Evolutionary conservation across 2,888 invertebrate species (phyloP), one percentile per base, ranked within the genome.

Genomic region (Drosophila kambysellisi): DNA sequence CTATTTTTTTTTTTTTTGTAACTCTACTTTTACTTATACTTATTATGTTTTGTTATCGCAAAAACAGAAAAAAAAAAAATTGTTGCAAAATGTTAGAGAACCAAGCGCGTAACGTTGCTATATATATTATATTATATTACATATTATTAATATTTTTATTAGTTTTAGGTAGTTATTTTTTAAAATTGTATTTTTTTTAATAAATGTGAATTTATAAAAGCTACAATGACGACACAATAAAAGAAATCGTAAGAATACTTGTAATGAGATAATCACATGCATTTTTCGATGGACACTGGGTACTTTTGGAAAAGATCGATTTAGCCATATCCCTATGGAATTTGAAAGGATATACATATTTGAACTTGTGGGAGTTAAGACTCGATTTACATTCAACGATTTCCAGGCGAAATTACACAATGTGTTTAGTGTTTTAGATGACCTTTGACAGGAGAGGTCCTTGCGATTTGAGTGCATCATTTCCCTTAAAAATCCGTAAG

Each of bases 101-200:
- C 71, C 72, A 83, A 85, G 86, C 88, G 83, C 88, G 79, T 79
- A 85, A 88, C 86, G 88, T 85, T 85, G 88, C 86, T 82, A 82
- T 81, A 82, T 81, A 78, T 76, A 81, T 79, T 81, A 74, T 77
- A 77, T 67, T 75, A 66, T 71, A 75, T 46, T 75, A 66, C 68
- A 75, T 79, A 77, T 77, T 76, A 85, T 74, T 69, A 79, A 72
- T 83, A 86, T 86, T 88, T 86, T 88, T 88, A 81, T 88, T 86
- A 86, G 82, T 76, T 76, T 74, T 86, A 83, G 82, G 86, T 88
- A 88, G 87, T 86, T 88, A 81, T 86, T 83, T 87, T 88, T 88
- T 82, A 78, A 82, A 86, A 84, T 88, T 86, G 89, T 88, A 84
- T 81, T 82, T 85, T 86, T 85, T 86, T 84, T 84, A 75, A 75